A percentile compares a stretch with the other conserved stretches of the same genome.
phyloP scores from a whole-genome alignment of 2,888 invertebrate species.

The Iphiclides podalirius region DNA sequence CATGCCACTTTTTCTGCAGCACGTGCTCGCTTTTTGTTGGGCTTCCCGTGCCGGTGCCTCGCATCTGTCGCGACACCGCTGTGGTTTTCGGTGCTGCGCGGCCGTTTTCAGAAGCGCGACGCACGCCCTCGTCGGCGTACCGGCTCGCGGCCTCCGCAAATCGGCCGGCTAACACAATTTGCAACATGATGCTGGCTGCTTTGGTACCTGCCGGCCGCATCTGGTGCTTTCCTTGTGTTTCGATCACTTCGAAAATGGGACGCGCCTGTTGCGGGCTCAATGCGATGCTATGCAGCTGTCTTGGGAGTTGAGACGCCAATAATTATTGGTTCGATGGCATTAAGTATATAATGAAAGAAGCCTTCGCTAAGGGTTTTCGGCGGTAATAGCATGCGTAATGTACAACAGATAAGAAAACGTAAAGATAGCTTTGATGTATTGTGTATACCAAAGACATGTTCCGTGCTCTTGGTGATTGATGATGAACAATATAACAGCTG shows the following conservation, averaged over 20 bases:
- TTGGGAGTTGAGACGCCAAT: slow-evolving; percentile 16
- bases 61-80: slow-evolving; percentile 73
- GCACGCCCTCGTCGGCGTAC: background rate
- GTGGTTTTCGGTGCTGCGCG: slow-evolving; percentile 57
- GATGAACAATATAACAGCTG: too few species aligned
- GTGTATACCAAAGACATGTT: too few species aligned
- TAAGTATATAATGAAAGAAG: background rate
- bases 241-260: slow-evolving; percentile 61
- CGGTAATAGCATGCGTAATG: background rate
- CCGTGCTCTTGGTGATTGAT: too few species aligned
- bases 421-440: too few species aligned
- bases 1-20: slow-evolving; percentile 73
- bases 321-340: slow-evolving; percentile 19
- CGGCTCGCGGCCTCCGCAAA: slow-evolving; percentile 28
- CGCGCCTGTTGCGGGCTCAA: slow-evolving; percentile 30
- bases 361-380: too few species aligned
- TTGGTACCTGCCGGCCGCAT: slow-evolving; percentile 69
- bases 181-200: slow-evolving; percentile 68
- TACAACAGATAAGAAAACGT: too few species aligned
- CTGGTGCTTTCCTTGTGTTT: slow-evolving; percentile 67
- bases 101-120: slow-evolving; percentile 34
- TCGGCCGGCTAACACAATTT: slow-evolving; percentile 52
- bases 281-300: slow-evolving; percentile 31
- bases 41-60: slow-evolving; percentile 63
- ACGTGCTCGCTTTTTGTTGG: slow-evolving; percentile 69